These are phyloP conservation scores for Megaustenia siamemsis DNA, from an alignment of 2,888 invertebrate genomes.

Conservation along the genomic window DNA sequence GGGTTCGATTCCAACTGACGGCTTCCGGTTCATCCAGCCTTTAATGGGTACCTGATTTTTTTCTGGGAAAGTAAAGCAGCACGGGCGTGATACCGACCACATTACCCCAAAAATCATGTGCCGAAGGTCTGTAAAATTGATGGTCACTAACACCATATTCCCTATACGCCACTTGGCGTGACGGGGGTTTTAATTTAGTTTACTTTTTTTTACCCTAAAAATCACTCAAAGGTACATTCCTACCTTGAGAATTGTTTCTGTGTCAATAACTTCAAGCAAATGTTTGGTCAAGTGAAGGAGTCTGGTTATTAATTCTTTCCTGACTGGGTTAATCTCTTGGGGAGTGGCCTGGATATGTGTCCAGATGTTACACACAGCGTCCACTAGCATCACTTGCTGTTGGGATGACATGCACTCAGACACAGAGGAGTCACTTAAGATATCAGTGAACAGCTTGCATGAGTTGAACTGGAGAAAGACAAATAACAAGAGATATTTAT, in stretches of 20 bases:
- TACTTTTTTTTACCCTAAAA: too few relatives aligned
- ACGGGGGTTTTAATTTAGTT: too few relatives aligned
- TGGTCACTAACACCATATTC: too few relatives aligned
- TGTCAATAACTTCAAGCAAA: slow-evolving; percentile 57
- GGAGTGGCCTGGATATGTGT: slow-evolving; percentile 20
- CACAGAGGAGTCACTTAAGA: slow-evolving; percentile 19
- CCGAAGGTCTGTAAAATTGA: too few relatives aligned
- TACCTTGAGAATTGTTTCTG: slow-evolving; percentile 63
- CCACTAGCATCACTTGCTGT: slow-evolving; percentile 46
- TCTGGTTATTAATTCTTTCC: background rate
- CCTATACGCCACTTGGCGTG: too few relatives aligned
- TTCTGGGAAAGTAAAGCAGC: too few relatives aligned
- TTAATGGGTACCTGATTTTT: too few relatives aligned
- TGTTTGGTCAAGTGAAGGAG: slow-evolving; percentile 58
- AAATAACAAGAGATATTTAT: background rate
- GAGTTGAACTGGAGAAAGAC: slow-evolving; percentile 53
- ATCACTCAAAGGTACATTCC: background rate
- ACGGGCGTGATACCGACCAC: too few relatives aligned
- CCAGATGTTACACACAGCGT: slow-evolving; percentile 55
- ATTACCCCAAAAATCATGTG: too few relatives aligned
- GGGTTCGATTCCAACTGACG: too few relatives aligned
- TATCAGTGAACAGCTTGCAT: slow-evolving; percentile 53
- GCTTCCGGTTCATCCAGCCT: too few relatives aligned
- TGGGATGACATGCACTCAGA: slow-evolving; percentile 43
- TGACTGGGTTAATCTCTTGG: background rate